Evolutionary conservation across 2,888 invertebrate species (phyloP), one percentile per base, ranked within the genome.

Genomic region (Amaurobius ferox): DNA sequence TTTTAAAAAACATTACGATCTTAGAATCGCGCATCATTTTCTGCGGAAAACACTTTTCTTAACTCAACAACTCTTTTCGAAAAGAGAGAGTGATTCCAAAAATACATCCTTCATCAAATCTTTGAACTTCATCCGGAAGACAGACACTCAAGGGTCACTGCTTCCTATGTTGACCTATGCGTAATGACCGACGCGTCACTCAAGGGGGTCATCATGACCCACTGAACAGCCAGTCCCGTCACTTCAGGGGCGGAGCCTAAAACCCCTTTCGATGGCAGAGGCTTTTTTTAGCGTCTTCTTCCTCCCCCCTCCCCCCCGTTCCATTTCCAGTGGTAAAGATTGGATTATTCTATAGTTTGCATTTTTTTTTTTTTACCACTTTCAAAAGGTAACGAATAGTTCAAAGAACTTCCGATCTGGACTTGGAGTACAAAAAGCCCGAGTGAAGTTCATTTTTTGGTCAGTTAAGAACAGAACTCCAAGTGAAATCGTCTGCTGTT

Each of bases 361-460:
- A 61, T 30, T 83, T 76, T 32, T 76, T 83, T 26, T 35, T 39
- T 28, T 76, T 48, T 9, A 30, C 23, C 30, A 23, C 35, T 55
- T 23, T 23, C 23, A 23, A 7, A 30, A 11, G 30, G 55, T 32
- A 35, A 29, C 9, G 32, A 26, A 28, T 48, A 48, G 79, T 79
- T 83, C 81, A 83, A 85, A 85, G 83, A 77, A 77, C 77, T 85
- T 77, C 83, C 83, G 83, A 71, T 55, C 11, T 29, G 29, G 13
- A 1, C 19, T 29, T 44, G 2, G 23, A 23, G 55, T 55, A 55
- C 55, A 55, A 55, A 55, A 55, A 55, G 55, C 23, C 2, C 9
- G 13, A 44, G 2, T 23, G 32, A 61, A 68, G 29, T 23, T 6
- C 2, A 16, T 13, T 2, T 55, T 23, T 3, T 29, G 30, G 66